Evolutionary conservation across 2,888 invertebrate genomes (phyloP), one percentile per base, ranked within the genome.

Genomic region (Coelopa pilipes): DNA sequence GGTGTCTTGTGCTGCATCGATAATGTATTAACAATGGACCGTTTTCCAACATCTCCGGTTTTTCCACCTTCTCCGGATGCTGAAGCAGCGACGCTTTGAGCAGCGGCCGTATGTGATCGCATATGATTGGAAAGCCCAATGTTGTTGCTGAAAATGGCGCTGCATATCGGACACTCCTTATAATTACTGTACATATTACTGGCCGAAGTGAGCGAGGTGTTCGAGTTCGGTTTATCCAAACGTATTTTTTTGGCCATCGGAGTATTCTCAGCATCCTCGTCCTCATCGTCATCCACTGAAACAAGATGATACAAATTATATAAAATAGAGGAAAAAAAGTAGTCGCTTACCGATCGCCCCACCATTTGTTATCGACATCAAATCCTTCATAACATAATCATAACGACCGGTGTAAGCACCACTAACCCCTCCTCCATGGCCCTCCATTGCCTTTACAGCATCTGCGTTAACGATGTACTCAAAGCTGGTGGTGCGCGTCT

Each of bases 51-150:
- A 9, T 59, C 70, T 13, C 46, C 60, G 0, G 82, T 80, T 59
- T 80, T 83, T 17, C 80, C 80, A 12, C 82, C 78, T 4, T 81
- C 80, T 74, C 80, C 80, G 60, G 79, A 81, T 0, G 78, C 80
- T 49, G 80, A 78, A 60, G 80, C 21, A 0, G 80, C 78, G 0
- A 77, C 79, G 53, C 76, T 81, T 17, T 77, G 75, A 59, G 82
- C 82, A n/a, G 82, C 82, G 4, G 83, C 80, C 49, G 83, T 83
- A 77, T 87, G 87, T 1, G 86, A 84, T 19, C 87, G 84, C 87
- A 87, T 87, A 59, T 87, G 87, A 80, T 87, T 87, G 45, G 87
- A 87, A 0, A 87, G 78, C 0, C 87, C 87, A 70, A 87, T 85
- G 69, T 86, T 87, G 69, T 85, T 85, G 78, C 83, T 86, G 73